Evolutionary conservation across 2,113 vertebrate genomes (phyloP).

Genomic region (Menidia beryllina): DNA sequence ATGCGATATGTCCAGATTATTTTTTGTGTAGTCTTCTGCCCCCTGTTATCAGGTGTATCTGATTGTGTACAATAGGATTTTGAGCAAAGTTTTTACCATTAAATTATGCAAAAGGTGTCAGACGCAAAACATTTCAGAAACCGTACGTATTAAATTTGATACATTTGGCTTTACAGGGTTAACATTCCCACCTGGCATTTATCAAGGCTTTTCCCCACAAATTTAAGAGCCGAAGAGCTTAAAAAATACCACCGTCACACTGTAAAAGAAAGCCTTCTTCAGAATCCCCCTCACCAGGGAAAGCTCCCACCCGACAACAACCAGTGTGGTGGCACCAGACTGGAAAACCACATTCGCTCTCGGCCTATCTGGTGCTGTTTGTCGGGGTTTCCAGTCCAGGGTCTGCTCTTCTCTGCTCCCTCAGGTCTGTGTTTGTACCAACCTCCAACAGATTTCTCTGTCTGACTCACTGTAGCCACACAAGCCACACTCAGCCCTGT

Average conservation of each 20-base stretch:
- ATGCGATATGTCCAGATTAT: too few species aligned
- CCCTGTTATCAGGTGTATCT: too few species aligned
- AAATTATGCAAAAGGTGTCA: too few species aligned
- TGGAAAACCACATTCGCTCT: constrained; percentile 25
- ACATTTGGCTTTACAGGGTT: too few species aligned
- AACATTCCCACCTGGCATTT: too few species aligned
- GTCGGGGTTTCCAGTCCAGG: constrained; percentile 55
- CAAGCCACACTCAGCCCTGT: constrained; percentile 22
- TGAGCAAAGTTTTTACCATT: too few species aligned
- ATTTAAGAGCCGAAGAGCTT: neutral
- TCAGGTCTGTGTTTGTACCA: constrained; percentile 21
- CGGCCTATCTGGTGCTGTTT: constrained; percentile 21
- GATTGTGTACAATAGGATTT: too few species aligned
- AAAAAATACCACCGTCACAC: neutral
- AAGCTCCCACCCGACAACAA: neutral
- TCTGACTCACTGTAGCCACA: constrained; percentile 73
- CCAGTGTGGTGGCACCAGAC: neutral
- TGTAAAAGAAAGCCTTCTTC: neutral
- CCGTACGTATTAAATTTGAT: too few species aligned
- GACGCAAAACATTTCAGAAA: too few species aligned
- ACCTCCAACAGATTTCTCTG: constrained; percentile 39
- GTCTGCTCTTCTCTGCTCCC: neutral
- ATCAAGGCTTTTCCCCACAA: neutral
- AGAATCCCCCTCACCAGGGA: neutral
- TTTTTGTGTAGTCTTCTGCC: too few species aligned